Evolutionary conservation across 2,797 vertebrate species (phyloP).

Genomic region (Columba guinea): DNA sequence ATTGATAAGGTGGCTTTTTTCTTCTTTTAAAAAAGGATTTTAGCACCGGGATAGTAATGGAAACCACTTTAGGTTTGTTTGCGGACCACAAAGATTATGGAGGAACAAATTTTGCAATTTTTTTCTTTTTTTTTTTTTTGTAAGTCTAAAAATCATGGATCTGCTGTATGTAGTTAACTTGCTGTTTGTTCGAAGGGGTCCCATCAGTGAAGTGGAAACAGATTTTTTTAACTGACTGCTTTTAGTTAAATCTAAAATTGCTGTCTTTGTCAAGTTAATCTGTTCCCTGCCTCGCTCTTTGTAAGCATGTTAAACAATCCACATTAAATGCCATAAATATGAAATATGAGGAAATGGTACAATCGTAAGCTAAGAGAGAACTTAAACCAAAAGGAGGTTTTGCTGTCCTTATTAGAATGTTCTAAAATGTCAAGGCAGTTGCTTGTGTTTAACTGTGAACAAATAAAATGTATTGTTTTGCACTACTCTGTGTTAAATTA

Average conservation of each 20-base stretch:
- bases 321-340: slow-evolving; percentile 86
- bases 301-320: slow-evolving; percentile 95
- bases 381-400: slow-evolving; percentile 75
- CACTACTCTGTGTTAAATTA: slow-evolving; percentile 80
- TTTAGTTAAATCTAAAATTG: slow-evolving; percentile 75
- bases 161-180: slow-evolving; percentile 67
- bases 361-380: slow-evolving; percentile 84
- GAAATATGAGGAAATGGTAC: slow-evolving; percentile 86
- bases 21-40: slow-evolving; percentile 51
- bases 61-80: slow-evolving; percentile 68
- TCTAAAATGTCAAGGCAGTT: slow-evolving; percentile 91
- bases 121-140: slow-evolving; percentile 35
- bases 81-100: slow-evolving; percentile 70
- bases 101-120: slow-evolving; percentile 71
- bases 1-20: neutral
- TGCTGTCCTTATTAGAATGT: slow-evolving; percentile 84
- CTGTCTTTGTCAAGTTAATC: slow-evolving; percentile 74
- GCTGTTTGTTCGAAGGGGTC: slow-evolving; percentile 67
- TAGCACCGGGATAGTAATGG: slow-evolving; percentile 67
- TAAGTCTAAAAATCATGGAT: slow-evolving; percentile 73
- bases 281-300: slow-evolving; percentile 86
- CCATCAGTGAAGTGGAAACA: slow-evolving; percentile 71
- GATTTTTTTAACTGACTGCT: slow-evolving; percentile 70
- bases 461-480: slow-evolving; percentile 98
- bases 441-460: slow-evolving; percentile 99